These are phyloP conservation scores for Toxonevra muliebris DNA, from an alignment of 2,888 invertebrate species.

Conservation along the genomic window DNA sequence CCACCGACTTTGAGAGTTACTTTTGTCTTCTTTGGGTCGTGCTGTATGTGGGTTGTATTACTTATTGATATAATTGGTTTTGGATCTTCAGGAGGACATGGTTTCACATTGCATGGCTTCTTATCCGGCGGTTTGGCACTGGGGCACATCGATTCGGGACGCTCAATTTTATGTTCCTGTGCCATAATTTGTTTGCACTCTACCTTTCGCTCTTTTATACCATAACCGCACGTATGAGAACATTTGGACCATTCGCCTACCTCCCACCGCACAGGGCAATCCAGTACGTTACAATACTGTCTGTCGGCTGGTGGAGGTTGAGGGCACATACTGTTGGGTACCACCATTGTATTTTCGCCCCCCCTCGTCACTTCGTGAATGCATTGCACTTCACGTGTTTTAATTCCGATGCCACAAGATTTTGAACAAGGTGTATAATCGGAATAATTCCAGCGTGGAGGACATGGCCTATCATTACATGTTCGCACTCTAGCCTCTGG, in stretches of 20 bases:
- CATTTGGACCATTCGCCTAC: constrained; percentile 91
- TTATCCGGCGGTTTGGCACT: constrained; percentile 78
- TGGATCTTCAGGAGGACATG: constrained; percentile 78
- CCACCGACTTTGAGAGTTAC: constrained; percentile 90
- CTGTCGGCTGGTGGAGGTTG: constrained; percentile 89
- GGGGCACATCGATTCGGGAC: constrained; percentile 79
- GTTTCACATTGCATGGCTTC: constrained; percentile 86
- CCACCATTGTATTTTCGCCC: constrained; percentile 87
- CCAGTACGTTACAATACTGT: constrained; percentile 90
- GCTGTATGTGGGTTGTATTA: constrained; percentile 85
- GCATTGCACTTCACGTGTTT: constrained; percentile 79
- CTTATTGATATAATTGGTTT: constrained; percentile 80
- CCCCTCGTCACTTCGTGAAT: constrained; percentile 80
- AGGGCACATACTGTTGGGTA: constrained; percentile 92
- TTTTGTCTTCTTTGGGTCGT: constrained; percentile 81
- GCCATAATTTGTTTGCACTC: constrained; percentile 94
- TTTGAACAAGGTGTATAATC: constrained; percentile 91
- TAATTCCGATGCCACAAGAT: constrained; percentile 93
- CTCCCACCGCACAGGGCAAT: constrained; percentile 93
- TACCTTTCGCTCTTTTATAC: constrained; percentile 82
- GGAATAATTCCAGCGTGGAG: constrained; percentile 92
- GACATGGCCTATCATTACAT: constrained; percentile 95
- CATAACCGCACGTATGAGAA: constrained; percentile 91
- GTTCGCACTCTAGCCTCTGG: constrained; percentile 89
- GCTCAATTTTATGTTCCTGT: constrained; percentile 87